Percentiles rank a stretch among this genome's conserved stretches.
phyloP scores from a whole-genome alignment of 30 jellyfish, hydroid and myxozoan genomes.

The Aurelia coerulea region DNA sequence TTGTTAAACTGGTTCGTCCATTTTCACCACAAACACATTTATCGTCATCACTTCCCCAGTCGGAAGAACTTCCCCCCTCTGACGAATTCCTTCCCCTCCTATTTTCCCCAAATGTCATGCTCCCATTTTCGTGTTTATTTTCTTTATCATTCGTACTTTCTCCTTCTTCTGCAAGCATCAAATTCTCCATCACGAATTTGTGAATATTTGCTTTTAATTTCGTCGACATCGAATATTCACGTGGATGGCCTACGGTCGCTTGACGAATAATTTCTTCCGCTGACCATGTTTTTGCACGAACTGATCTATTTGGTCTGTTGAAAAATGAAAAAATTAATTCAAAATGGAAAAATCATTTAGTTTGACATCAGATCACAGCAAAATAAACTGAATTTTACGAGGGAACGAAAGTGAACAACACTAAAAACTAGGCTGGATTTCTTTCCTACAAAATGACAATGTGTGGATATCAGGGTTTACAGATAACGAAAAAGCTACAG shows the following conservation, averaged over 20 bases:
- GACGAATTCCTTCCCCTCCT: neutral
- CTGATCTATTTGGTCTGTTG: neutral
- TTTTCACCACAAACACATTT: neutral
- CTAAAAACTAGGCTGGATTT: too few relatives aligned
- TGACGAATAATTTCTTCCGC: slow-evolving; percentile 73
- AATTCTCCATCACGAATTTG: slow-evolving; percentile 66
- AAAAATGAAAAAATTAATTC: neutral
- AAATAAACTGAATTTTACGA: too few relatives aligned
- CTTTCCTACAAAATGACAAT: too few relatives aligned
- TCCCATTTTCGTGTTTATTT: neutral
- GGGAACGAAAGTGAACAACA: too few relatives aligned
- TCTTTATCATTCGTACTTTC: neutral
- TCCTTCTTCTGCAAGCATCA: neutral
- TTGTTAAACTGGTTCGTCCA: neutral
- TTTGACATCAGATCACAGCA: too few relatives aligned
- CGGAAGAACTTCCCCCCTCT: neutral
- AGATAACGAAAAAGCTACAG: too few relatives aligned
- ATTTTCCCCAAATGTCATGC: neutral
- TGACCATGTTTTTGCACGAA: slow-evolving; percentile 55
- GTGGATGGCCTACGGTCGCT: slow-evolving; percentile 86
- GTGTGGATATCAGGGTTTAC: too few relatives aligned
- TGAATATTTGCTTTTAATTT: slow-evolving; percentile 74
- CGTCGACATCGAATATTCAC: slow-evolving; percentile 80
- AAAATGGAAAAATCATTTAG: neutral
- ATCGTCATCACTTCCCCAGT: slow-evolving; percentile 6